Percentiles rank a stretch among this genome's conserved stretches.
Conservation (phyloP, 2,888 invertebrate genomes). For the Slavum lentiscoides region DNA sequence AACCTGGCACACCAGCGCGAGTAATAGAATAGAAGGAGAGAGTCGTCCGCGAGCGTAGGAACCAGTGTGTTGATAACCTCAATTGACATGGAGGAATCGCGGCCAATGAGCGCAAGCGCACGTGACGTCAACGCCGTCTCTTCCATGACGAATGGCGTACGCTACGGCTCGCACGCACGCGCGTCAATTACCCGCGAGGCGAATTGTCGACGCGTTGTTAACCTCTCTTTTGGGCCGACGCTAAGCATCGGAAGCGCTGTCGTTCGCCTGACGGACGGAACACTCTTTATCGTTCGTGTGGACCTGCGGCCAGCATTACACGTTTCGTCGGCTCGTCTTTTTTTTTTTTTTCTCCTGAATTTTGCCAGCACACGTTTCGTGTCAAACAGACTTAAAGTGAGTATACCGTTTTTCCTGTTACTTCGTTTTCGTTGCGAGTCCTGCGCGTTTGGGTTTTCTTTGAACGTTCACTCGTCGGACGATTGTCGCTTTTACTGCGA, state of each 20-base stretch:
- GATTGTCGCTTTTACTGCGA: background rate
- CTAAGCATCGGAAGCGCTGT: background rate
- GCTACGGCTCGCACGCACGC: background rate
- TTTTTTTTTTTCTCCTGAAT: background rate
- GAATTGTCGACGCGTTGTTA: background rate
- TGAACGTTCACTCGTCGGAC: background rate
- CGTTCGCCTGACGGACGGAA: background rate
- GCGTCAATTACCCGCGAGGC: background rate
- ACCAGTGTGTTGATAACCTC: slow-evolving; percentile 43
- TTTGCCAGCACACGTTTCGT: slow-evolving; percentile 51
- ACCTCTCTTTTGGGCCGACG: background rate
- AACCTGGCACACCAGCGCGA: background rate
- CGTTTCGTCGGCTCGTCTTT: background rate
- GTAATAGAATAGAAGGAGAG: background rate
- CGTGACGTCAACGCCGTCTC: no score
- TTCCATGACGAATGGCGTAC: slow-evolving; percentile 4
- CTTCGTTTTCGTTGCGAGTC: no score
- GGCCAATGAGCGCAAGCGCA: no score
- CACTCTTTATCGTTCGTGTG: slow-evolving; percentile 5
- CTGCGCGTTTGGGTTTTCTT: background rate
- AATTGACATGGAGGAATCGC: slow-evolving; percentile 1
- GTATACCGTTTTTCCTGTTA: slow-evolving; percentile 8
- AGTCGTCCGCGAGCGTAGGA: background rate
- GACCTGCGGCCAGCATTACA: background rate
- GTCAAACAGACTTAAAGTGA: slow-evolving; percentile 54